Percentiles rank a stretch among this genome's conserved stretches.
Conservation (phyloP, 2,113 vertebrate species). For the Notothenia coriiceps region DNA sequence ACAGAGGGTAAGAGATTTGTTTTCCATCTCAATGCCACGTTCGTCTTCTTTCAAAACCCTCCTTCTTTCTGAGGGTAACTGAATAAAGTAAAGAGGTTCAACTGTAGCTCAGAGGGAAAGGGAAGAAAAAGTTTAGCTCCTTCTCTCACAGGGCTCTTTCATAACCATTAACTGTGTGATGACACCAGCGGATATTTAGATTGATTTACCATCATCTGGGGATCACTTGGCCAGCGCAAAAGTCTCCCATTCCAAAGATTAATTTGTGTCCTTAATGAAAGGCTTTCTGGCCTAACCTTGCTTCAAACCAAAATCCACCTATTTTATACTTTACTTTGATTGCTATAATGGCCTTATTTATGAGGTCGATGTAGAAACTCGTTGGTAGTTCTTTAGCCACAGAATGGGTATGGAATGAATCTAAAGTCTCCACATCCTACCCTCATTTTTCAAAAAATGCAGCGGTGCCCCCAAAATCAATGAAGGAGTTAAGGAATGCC, state of each 20-base stretch:
- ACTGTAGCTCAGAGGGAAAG: slow-evolving; percentile 45
- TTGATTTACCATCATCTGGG: slow-evolving; percentile 80
- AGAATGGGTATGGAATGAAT: slow-evolving; percentile 66
- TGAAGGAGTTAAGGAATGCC: slow-evolving; percentile 67
- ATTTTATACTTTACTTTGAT: slow-evolving; percentile 78
- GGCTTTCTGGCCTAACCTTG: slow-evolving; percentile 73
- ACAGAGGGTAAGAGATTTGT: slow-evolving; percentile 55
- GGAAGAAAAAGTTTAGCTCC: slow-evolving; percentile 45
- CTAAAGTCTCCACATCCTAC: slow-evolving; percentile 67
- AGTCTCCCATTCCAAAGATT: slow-evolving; percentile 74
- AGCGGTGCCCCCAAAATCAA: slow-evolving; percentile 69
- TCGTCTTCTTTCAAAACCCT: slow-evolving; percentile 59
- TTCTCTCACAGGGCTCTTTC: slow-evolving; percentile 72
- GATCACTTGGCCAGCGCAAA: slow-evolving; percentile 64
- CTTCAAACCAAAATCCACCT: slow-evolving; percentile 72
- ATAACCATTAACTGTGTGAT: slow-evolving; percentile 81
- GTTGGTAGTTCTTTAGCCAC: slow-evolving; percentile 45
- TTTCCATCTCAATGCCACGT: slow-evolving; percentile 54
- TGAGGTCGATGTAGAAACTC: slow-evolving; percentile 60
- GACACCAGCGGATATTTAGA: slow-evolving; percentile 82
- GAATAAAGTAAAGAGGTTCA: slow-evolving; percentile 50
- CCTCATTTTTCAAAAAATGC: slow-evolving; percentile 73
- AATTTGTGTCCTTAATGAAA: slow-evolving; percentile 79
- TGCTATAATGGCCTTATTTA: slow-evolving; percentile 82
- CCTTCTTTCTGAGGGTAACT: slow-evolving; percentile 37